phyloP scores from a whole-genome alignment of 2,888 invertebrate species.

The Ophonus ardosiacus region DNA sequence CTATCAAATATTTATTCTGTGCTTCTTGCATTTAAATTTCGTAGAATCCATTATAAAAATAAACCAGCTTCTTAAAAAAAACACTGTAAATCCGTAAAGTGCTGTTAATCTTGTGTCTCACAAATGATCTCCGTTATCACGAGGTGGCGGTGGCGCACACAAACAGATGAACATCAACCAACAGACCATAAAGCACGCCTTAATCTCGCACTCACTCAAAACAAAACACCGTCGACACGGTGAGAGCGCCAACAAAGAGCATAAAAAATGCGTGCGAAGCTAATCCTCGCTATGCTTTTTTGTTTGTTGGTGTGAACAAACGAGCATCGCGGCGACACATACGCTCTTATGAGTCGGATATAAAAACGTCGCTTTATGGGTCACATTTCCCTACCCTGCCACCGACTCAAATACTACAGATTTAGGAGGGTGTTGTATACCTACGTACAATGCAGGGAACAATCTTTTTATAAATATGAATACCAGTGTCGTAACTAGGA shows the following conservation, averaged over 20 bases:
- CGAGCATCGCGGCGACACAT: constrained; percentile 33
- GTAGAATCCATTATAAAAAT: constrained; percentile 2
- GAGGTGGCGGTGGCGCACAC: background rate
- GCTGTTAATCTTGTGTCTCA: background rate
- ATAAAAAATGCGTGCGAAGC: constrained; percentile 36
- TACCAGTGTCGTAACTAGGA: too few species aligned
- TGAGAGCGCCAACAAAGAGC: constrained; percentile 4
- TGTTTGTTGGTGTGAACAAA: constrained; percentile 40
- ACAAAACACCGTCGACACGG: constrained; percentile 26
- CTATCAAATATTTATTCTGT: too few species aligned
- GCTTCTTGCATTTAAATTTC: background rate
- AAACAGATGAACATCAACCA: constrained; percentile 38
- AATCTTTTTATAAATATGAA: background rate
- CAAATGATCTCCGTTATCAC: constrained; percentile 29
- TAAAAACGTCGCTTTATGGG: constrained; percentile 36
- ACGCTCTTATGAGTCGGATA: constrained; percentile 47
- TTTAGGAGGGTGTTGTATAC: background rate
- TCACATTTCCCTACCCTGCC: constrained; percentile 9
- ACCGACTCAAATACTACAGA: background rate
- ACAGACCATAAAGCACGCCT: constrained; percentile 34
- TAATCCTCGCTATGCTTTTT: constrained; percentile 23
- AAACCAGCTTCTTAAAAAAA: background rate
- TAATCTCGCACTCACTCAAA: constrained; percentile 45
- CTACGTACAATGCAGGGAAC: background rate
- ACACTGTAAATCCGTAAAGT: constrained; percentile 22